phyloP scores from a whole-genome alignment of 2,113 vertebrate species.

The Tachuris rubrigastra region DNA sequence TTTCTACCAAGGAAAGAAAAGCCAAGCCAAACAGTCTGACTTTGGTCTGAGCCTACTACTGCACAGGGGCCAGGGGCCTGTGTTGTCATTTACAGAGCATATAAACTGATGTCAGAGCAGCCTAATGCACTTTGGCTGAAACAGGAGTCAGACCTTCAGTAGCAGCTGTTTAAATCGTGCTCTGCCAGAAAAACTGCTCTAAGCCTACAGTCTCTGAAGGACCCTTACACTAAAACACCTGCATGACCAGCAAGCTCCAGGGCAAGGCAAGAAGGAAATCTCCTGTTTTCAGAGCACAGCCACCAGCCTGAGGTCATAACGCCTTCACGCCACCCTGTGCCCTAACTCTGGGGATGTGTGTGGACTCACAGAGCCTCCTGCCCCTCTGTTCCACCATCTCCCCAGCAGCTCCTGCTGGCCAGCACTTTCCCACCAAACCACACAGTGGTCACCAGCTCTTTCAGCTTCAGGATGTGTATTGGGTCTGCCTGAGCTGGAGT shows the following conservation, averaged over 20 bases:
- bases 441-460: not conserved
- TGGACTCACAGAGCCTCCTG: not conserved
- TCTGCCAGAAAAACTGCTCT: not conserved
- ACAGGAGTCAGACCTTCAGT: fast-evolving
- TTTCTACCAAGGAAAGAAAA: not conserved
- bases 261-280: not conserved
- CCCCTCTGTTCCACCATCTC: fast-evolving
- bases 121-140: not conserved
- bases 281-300: not conserved
- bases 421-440: not conserved
- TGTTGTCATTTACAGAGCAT: not conserved
- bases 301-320: not conserved
- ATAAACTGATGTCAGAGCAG: not conserved
- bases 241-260: not conserved
- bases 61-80: not conserved
- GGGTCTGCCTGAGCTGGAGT: too few species aligned
- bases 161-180: not conserved
- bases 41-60: not conserved
- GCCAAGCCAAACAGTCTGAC: not conserved
- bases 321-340: fast-evolving
- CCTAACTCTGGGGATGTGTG: too few species aligned
- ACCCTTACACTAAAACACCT: not conserved
- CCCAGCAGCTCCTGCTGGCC: fast-evolving
- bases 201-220: not conserved
- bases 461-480: not conserved